Percentiles rank a stretch among this genome's conserved stretches.
These are phyloP conservation scores for Rhabdomys pumilio DNA, from an alignment of 2,797 vertebrate genomes.

Conservation along the genomic window DNA sequence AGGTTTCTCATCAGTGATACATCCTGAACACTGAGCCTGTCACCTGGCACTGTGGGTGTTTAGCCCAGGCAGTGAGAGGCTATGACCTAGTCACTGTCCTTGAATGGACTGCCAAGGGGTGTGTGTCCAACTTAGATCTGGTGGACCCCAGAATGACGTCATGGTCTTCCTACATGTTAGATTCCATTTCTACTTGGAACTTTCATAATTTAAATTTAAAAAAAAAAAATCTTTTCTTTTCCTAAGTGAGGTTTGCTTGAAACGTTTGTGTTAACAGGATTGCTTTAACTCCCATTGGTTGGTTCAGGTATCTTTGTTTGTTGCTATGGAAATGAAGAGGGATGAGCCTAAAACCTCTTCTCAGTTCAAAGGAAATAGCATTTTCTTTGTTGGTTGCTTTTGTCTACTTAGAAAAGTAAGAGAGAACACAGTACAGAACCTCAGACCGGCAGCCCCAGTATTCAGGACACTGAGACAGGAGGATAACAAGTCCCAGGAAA, in stretches of 20 bases:
- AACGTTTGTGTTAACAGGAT: neutral
- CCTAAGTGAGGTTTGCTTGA: neutral
- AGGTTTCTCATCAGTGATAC: neutral
- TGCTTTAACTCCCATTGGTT: neutral
- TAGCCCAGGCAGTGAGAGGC: fast-evolving
- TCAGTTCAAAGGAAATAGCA: neutral
- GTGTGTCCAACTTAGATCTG: no score
- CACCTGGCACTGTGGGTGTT: neutral
- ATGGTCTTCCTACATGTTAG: fast-evolving
- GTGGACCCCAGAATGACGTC: fast-evolving
- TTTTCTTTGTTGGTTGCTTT: neutral
- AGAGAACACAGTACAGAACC: neutral
- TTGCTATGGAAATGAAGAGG: neutral
- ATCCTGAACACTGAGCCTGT: neutral
- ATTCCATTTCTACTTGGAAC: neutral
- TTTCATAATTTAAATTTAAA: neutral
- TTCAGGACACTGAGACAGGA: neutral
- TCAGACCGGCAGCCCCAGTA: neutral
- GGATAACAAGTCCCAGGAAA: neutral
- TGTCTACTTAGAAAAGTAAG: neutral
- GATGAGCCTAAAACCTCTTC: neutral
- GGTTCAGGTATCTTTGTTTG: neutral
- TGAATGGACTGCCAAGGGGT: neutral
- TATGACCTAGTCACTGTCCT: neutral
- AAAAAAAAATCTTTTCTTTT: neutral